A percentile compares a stretch with the other conserved stretches of the same genome.
Conservation (phyloP, 2,797 vertebrate genomes). For the Gymnoscopelus braueri region DNA sequence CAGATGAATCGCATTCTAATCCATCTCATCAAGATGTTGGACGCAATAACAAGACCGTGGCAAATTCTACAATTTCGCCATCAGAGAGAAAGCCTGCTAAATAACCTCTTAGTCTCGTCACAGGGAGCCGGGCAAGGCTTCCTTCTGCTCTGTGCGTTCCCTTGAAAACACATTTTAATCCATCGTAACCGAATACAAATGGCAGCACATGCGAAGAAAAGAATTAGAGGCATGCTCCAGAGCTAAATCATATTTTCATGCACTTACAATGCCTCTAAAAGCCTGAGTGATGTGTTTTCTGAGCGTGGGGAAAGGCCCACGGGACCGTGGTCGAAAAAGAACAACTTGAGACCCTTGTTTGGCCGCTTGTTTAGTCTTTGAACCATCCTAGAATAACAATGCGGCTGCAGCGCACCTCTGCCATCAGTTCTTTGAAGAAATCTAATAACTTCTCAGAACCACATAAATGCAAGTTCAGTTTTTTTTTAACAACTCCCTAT, state of each 20-base stretch:
- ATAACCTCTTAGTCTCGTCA: conserved; percentile 70
- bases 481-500: too few species aligned
- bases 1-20: conserved; percentile 66
- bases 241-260: conserved; percentile 71
- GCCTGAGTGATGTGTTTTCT: conserved; percentile 51
- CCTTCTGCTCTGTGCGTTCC: conserved; percentile 47
- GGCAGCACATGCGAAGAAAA: conserved; percentile 54
- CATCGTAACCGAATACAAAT: conserved; percentile 66
- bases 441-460: conserved; percentile 34
- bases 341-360: conserved; percentile 54
- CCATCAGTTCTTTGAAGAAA: conserved; percentile 28
- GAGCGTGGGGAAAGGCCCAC: conserved; percentile 45
- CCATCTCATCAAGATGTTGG: conserved; percentile 69
- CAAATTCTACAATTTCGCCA: conserved; percentile 68
- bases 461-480: conserved; percentile 38
- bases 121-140: conserved; percentile 70
- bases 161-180: conserved; percentile 73
- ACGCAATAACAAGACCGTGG: conserved; percentile 67
- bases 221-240: conserved; percentile 51
- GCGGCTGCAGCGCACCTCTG: conserved; percentile 42
- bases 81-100: conserved; percentile 71
- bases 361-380: conserved; percentile 55
- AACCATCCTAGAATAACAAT: conserved; percentile 58
- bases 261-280: conserved; percentile 72
- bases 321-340: conserved; percentile 48